A percentile compares a stretch with the other conserved stretches of the same genome.
Conservation (phyloP, 2,113 vertebrate genomes). For the Pseudopipra pipra region DNA sequence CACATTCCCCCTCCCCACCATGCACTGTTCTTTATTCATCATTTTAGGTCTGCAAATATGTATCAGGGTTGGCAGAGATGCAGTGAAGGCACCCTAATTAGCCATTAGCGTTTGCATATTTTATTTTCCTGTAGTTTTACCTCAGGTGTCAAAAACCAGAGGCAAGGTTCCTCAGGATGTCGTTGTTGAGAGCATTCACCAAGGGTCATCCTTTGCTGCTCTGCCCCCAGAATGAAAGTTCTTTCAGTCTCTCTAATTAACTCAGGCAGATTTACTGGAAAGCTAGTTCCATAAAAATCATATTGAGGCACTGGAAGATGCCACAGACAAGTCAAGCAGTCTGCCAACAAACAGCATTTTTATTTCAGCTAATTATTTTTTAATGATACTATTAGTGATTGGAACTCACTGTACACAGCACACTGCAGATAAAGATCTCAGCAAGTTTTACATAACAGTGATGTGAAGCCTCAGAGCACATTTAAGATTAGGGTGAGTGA, state of each 20-base stretch:
- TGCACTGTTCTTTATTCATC: background rate
- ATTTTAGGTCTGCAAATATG: background rate
- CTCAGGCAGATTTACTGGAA: background rate
- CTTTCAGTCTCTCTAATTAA: conserved; percentile 15
- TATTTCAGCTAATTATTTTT: conserved; percentile 53
- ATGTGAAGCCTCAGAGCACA: background rate
- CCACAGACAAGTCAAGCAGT: background rate
- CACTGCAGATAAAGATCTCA: background rate
- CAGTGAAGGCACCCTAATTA: conserved; percentile 8
- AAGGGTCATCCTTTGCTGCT: background rate
- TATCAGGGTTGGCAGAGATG: background rate
- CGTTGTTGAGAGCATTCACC: background rate
- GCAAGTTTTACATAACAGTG: background rate
- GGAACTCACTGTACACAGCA: background rate
- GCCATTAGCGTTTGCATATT: background rate
- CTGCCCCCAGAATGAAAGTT: background rate
- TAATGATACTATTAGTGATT: conserved; percentile 42
- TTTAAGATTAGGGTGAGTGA: background rate
- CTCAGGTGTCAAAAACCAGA: background rate
- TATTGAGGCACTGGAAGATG: conserved; percentile 7
- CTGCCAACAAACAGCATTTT: conserved; percentile 36
- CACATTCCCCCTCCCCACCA: rapidly evolving
- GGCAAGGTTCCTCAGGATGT: background rate
- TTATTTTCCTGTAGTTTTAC: background rate
- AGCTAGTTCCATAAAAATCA: background rate